phyloP scores from a whole-genome alignment of 2,888 invertebrate genomes.

The Ceratothoa steindachneri region DNA sequence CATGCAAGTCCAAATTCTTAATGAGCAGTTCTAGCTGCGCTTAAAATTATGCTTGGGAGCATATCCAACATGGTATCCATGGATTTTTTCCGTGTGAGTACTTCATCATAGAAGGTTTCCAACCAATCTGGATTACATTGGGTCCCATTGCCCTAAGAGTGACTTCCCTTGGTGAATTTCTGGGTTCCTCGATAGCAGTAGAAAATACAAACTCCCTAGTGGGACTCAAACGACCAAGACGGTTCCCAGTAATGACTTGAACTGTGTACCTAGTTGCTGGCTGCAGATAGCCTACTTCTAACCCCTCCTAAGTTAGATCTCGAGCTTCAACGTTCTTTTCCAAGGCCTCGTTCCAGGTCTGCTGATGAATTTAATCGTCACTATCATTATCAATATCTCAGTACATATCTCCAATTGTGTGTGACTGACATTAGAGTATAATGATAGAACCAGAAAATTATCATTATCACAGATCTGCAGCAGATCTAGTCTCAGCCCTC shows the following conservation, averaged over 20 bases:
- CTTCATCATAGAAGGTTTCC: conserved; percentile 34
- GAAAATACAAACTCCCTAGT: conserved; percentile 40
- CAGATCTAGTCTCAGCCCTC: too few relatives aligned
- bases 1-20: too few relatives aligned
- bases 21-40: not conserved
- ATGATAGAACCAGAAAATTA: too few relatives aligned
- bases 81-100: conserved; percentile 33
- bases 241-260: conserved; percentile 46
- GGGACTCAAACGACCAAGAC: conserved; percentile 44
- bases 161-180: conserved; percentile 65
- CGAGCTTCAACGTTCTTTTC: not conserved
- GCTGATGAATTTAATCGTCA: too few relatives aligned
- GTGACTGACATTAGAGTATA: too few relatives aligned
- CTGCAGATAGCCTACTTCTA: conserved; percentile 30
- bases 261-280: conserved; percentile 48
- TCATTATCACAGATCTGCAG: too few relatives aligned
- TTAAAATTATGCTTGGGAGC: conserved; percentile 12
- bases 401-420: too few relatives aligned
- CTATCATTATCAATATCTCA: too few relatives aligned
- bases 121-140: conserved; percentile 57
- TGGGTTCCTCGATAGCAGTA: conserved; percentile 59
- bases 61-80: conserved; percentile 43
- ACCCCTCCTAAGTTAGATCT: not conserved
- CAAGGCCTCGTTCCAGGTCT: not conserved
- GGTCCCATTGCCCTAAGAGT: conserved; percentile 68